Evolutionary conservation across 2,888 invertebrate species (phyloP).

Genomic region (Leucania comma): DNA sequence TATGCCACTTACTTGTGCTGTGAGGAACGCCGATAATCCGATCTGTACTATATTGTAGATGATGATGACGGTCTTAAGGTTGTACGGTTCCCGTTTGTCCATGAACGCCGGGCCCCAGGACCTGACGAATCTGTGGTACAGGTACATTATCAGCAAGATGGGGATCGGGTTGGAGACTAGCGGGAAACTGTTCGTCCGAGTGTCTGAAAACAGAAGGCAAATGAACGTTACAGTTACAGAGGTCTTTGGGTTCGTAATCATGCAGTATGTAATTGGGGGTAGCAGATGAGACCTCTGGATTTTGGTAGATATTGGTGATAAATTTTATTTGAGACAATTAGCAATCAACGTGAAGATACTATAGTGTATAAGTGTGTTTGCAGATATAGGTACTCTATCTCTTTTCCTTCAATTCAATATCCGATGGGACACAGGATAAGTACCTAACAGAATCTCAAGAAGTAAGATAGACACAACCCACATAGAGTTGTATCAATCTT

Average conservation of each 20-base stretch:
- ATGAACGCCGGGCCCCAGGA: slow-evolving; percentile 92
- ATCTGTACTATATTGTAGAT: slow-evolving; percentile 93
- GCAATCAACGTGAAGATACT: not conserved
- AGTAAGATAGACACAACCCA: no score
- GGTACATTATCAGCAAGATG: slow-evolving; percentile 82
- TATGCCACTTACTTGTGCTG: slow-evolving; percentile 85
- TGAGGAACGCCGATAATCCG: slow-evolving; percentile 81
- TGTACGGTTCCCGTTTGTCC: slow-evolving; percentile 91
- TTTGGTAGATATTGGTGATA: no score
- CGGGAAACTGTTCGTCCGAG: slow-evolving; percentile 89
- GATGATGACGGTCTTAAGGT: slow-evolving; percentile 91
- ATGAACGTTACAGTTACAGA: not conserved
- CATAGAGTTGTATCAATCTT: no score
- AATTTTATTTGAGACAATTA: no score
- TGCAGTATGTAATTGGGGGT: not conserved
- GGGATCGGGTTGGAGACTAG: slow-evolving; percentile 87
- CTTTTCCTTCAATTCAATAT: not conserved
- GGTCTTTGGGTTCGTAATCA: not conserved
- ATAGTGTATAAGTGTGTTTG: not conserved
- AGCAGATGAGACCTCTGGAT: no score
- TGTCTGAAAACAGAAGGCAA: slow-evolving; percentile 86
- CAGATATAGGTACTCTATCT: not conserved
- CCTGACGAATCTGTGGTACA: slow-evolving; percentile 90
- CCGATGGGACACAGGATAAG: not conserved
- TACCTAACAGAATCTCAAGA: not conserved